These are phyloP conservation scores for Acleris emargana DNA, from an alignment of 2,888 invertebrate species.

Conservation along the genomic window DNA sequence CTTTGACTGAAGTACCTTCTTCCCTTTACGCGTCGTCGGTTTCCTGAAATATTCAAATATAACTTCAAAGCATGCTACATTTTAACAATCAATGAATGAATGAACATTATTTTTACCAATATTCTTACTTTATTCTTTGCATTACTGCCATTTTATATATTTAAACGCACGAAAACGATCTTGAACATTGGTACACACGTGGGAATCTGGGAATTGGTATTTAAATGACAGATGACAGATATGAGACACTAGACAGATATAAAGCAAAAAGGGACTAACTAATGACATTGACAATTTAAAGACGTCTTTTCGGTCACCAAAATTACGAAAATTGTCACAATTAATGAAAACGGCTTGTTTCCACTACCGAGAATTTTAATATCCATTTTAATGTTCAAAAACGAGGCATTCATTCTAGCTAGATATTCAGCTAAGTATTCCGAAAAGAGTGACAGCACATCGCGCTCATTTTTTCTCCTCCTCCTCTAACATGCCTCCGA, in stretches of 20 bases:
- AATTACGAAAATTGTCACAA: neutral
- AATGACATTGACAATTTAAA: neutral
- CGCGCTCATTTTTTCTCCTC: too few relatives aligned
- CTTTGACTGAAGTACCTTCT: constrained; percentile 90
- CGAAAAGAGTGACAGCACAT: too few relatives aligned
- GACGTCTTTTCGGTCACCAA: neutral
- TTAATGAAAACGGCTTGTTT: too few relatives aligned
- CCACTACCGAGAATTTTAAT: too few relatives aligned
- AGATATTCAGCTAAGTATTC: too few relatives aligned
- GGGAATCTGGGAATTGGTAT: constrained; percentile 8
- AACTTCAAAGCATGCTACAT: neutral
- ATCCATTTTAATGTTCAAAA: too few relatives aligned
- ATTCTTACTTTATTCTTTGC: constrained; percentile 70
- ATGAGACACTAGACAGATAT: too few relatives aligned
- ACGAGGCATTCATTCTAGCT: too few relatives aligned
- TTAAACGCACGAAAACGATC: constrained; percentile 1
- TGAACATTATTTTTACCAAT: neutral
- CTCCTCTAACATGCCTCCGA: too few relatives aligned
- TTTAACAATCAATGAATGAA: neutral
- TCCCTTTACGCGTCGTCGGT: constrained; percentile 94
- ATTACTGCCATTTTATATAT: constrained; percentile 65
- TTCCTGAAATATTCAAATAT: constrained; percentile 84
- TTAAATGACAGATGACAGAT: too few relatives aligned
- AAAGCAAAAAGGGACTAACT: neutral
- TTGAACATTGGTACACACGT: constrained; percentile 22